Percentiles rank a stretch among this genome's conserved stretches.
Evolutionary conservation across 2,888 invertebrate species (phyloP).

Genomic region (Pandemis heparana): DNA sequence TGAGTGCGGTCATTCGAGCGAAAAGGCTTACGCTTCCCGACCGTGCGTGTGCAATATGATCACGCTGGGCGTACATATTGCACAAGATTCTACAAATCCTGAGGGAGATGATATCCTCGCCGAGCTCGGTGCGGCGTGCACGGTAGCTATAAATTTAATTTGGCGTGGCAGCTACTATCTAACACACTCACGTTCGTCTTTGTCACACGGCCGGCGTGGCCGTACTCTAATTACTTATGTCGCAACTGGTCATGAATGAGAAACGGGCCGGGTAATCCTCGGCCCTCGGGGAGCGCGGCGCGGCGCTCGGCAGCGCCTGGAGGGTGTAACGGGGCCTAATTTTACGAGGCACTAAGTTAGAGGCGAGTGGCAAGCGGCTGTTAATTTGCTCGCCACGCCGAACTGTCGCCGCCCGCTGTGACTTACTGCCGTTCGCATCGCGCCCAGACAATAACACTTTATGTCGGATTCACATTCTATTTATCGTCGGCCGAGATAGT

Average conservation of each 20-base stretch:
- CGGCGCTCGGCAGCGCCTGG: slow-evolving; percentile 50
- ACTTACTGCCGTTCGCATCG: slow-evolving; percentile 65
- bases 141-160: slow-evolving; percentile 35
- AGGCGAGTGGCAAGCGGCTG: slow-evolving; percentile 79
- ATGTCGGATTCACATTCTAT: slow-evolving; percentile 63
- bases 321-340: slow-evolving; percentile 81
- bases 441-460: slow-evolving; percentile 60
- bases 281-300: slow-evolving; percentile 61
- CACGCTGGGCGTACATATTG: slow-evolving; percentile 48
- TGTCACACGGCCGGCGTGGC: slow-evolving; percentile 40
- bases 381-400: slow-evolving; percentile 81
- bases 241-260: slow-evolving; percentile 66
- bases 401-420: slow-evolving; percentile 82
- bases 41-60: slow-evolving; percentile 45
- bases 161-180: slow-evolving; percentile 29
- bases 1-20: slow-evolving; percentile 58
- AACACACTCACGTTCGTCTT: slow-evolving; percentile 40
- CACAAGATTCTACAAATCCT: slow-evolving; percentile 17
- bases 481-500: slow-evolving; percentile 56
- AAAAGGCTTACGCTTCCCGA: slow-evolving; percentile 56
- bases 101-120: slow-evolving; percentile 5
- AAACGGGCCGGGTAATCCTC: slow-evolving; percentile 64
- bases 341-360: slow-evolving; percentile 84
- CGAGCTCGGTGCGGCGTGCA: neutral
- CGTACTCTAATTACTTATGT: slow-evolving; percentile 50